Evolutionary conservation across 2,113 vertebrate species (phyloP), one percentile per base, ranked within the genome.

Genomic region (Boleophthalmus pectinirostris): DNA sequence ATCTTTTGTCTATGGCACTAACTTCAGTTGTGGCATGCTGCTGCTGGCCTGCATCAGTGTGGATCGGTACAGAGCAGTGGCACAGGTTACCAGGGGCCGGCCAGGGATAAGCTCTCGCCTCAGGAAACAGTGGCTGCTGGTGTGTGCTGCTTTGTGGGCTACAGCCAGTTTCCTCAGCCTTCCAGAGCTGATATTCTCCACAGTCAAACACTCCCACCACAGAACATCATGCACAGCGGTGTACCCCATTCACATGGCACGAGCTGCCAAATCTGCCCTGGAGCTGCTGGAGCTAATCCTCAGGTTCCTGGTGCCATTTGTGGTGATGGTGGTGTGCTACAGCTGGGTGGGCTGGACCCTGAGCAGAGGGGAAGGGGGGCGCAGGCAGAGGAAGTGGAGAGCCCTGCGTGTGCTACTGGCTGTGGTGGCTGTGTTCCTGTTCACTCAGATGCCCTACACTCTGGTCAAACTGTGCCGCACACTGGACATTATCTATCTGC

Each of bases 401-500:
- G 88, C 95, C 20, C 92, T 98, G 47, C 85, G 85, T 0, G 96
- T 99, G 14, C 91, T 99, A 61, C 80, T 98, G 68, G 93, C 91
- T 0, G 94, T 98, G 3, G 96, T 98, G 64, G 90, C 90, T 0
- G 85, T 95, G 6, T 99, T 99, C 81, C 87, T 99, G 20, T 70
- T 94, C 75, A 98, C 96, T 4, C 97, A 99, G 88, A 78, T 98
- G 54, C 98, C 97, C 14, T 99, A 97, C 85, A 99, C 96, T 35
- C 83, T 94, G 0, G 88, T 98, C 53, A 98, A 97, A 89, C 90
- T 98, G 80, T 95, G 93, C 84, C 84, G 92, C 63, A 93, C 96
- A 25, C 88, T 96, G 68, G 96, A 98, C 69, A 66, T 91, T 51
- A 94, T 97, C 88, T 96, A 96, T 77, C 49, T 56, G 3, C 75